Conservation (phyloP, 35 echinoderm and acorn worm genomes). For the Apostichopus parvimensis region DNA sequence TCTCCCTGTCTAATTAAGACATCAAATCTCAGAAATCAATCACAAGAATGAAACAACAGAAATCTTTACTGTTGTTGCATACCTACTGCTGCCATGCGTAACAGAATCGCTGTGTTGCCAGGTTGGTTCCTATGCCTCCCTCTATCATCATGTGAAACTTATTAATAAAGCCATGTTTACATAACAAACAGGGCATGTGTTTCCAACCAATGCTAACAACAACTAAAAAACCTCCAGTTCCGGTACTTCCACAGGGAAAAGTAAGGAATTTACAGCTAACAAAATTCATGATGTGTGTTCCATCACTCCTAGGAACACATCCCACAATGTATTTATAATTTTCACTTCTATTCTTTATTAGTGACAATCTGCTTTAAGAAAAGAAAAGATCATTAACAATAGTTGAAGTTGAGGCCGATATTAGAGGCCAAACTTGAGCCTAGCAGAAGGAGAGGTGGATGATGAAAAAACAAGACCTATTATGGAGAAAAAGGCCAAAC, state of each 20-base stretch:
- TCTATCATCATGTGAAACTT: background rate
- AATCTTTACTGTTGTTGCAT: background rate
- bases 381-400: too few relatives aligned
- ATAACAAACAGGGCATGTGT: background rate
- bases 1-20: conserved; percentile 30
- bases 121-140: conserved; percentile 19
- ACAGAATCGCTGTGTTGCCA: conserved; percentile 21
- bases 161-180: conserved; percentile 38
- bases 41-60: conserved; percentile 22
- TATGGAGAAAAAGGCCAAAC: too few relatives aligned
- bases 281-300: conserved; percentile 9
- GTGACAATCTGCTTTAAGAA: too few relatives aligned
- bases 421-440: too few relatives aligned
- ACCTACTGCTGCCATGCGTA: background rate
- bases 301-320: too few relatives aligned
- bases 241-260: background rate
- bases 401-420: too few relatives aligned
- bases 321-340: too few relatives aligned
- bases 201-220: background rate
- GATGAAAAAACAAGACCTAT: too few relatives aligned
- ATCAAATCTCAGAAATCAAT: conserved; percentile 41
- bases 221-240: background rate
- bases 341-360: too few relatives aligned
- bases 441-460: too few relatives aligned
- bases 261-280: background rate